Conservation (phyloP, 2,888 invertebrate genomes). For the Tetragnatha montana region DNA sequence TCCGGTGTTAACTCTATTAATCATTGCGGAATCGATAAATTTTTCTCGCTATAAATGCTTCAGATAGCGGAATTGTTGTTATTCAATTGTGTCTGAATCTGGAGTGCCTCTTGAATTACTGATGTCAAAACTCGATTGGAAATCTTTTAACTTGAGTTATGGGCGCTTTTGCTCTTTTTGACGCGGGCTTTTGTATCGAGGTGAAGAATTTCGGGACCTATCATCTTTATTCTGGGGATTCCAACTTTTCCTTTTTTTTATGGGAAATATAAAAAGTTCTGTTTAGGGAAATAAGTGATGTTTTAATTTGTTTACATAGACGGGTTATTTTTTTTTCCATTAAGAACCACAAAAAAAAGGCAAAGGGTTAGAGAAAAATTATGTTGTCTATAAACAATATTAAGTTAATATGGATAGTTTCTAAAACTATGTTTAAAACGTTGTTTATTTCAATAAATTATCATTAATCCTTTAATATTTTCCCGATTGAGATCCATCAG, state of each 20-base stretch:
- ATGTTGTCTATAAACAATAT: too few species aligned
- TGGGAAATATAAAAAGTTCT: conserved; percentile 5
- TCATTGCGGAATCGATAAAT: conserved; percentile 41
- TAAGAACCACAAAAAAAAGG: too few species aligned
- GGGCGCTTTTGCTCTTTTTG: background rate
- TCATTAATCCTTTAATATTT: too few species aligned
- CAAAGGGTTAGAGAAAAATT: too few species aligned
- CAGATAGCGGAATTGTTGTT: conserved; percentile 6
- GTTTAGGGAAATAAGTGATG: background rate
- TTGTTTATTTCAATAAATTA: too few species aligned
- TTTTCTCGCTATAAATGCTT: conserved; percentile 39
- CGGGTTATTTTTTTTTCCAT: too few species aligned
- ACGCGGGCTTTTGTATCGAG: background rate
- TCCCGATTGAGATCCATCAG: too few species aligned
- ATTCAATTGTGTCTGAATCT: conserved; percentile 25
- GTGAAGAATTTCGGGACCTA: background rate
- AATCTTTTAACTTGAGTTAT: conserved; percentile 22
- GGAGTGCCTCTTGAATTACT: conserved; percentile 8
- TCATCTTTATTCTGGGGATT: conserved; percentile 3
- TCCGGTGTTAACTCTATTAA: conserved; percentile 29
- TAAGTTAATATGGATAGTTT: too few species aligned
- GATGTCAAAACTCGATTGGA: conserved; percentile 21
- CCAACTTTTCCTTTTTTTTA: conserved; percentile 8
- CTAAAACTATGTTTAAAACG: too few species aligned
- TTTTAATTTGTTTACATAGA: too few species aligned